phyloP scores from a whole-genome alignment of 2,888 invertebrate species.

The Agrochola circellaris region DNA sequence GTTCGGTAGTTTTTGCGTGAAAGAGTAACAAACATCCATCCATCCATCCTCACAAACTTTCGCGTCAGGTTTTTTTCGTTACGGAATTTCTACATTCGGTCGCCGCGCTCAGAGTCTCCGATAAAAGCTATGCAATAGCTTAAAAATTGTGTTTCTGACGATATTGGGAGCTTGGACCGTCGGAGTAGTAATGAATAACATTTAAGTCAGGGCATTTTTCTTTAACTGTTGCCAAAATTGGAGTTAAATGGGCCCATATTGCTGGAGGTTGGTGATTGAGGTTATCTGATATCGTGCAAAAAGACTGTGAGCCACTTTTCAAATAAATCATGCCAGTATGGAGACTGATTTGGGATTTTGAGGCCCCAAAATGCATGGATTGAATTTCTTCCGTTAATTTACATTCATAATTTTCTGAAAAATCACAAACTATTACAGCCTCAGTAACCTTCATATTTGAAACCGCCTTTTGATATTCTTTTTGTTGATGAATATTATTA shows the following conservation, averaged over 20 bases:
- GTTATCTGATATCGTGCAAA: not conserved
- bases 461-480: conserved; percentile 5
- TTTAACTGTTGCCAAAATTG: not conserved
- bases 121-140: no score
- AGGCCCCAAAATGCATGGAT: not conserved
- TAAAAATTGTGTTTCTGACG: not conserved
- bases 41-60: no score
- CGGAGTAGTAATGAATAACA: not conserved
- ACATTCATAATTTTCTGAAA: conserved; percentile 11
- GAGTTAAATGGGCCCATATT: not conserved
- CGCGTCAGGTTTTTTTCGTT: no score
- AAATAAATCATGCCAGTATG: not conserved
- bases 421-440: conserved; percentile 15
- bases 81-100: no score
- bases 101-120: no score
- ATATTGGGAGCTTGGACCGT: not conserved
- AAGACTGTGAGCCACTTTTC: not conserved
- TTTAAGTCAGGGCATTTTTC: not conserved
- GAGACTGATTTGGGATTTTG: not conserved
- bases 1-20: no score
- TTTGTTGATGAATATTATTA: conserved; percentile 11
- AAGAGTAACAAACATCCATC: no score
- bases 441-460: conserved; percentile 6
- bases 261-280: not conserved
- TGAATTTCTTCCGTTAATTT: not conserved